phyloP scores from a whole-genome alignment of 2,797 vertebrate genomes.

The Halcyon chelicuti region DNA sequence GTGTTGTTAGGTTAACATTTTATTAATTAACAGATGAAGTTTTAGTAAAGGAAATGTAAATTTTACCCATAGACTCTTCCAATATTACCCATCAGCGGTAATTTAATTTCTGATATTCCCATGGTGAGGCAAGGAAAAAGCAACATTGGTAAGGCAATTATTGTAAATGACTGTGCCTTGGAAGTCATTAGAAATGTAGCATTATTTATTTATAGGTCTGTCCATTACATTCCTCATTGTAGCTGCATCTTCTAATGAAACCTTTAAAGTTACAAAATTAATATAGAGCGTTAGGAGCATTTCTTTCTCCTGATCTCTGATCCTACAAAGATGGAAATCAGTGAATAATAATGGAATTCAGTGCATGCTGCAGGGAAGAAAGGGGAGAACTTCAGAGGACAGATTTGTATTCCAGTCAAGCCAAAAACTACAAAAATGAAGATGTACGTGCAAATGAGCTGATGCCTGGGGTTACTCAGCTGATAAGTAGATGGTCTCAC shows the following conservation, averaged over 20 bases:
- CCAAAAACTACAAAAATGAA: neutral
- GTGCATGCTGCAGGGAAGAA: neutral
- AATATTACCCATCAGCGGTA: neutral
- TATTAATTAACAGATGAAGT: neutral
- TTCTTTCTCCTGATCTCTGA: neutral
- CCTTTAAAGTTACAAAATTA: neutral
- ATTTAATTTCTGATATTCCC: slow-evolving; percentile 13
- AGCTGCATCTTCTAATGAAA: slow-evolving; percentile 6
- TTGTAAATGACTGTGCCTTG: neutral
- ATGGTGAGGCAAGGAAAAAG: neutral
- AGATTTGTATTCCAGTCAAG: neutral
- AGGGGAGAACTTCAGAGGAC: neutral
- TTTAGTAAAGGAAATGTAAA: slow-evolving; percentile 8
- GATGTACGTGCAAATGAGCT: neutral
- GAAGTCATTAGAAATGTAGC: neutral
- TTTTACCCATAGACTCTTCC: neutral
- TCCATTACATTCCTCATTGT: neutral
- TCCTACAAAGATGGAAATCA: neutral
- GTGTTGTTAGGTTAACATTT: neutral
- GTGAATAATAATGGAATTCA: slow-evolving; percentile 19
- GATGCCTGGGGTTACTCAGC: neutral
- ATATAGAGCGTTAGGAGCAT: neutral
- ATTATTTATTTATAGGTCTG: slow-evolving; percentile 19
- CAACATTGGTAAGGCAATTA: neutral
- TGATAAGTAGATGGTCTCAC: neutral